Evolutionary conservation across 2,888 invertebrate genomes (phyloP), one percentile per base, ranked within the genome.

Genomic region (Anagyrus pseudococci): DNA sequence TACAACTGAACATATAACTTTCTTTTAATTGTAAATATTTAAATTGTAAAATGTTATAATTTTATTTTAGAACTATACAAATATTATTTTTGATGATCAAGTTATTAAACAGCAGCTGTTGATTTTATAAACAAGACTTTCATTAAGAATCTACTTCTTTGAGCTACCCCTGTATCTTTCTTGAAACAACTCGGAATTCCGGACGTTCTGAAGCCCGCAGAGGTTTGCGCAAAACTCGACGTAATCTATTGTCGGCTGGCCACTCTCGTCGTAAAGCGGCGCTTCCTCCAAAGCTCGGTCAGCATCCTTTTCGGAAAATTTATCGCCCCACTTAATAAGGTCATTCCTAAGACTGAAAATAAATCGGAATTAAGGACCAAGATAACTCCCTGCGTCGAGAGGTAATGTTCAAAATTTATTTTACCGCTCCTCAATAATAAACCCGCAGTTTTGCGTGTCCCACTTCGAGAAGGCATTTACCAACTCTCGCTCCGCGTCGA

Each of bases 161-260:
- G 15, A 48, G 40, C 40, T 43, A 49, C 26, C 17, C 6, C 52
- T 61, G 52, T 19, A 53, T n/a, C 49, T 61, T 26, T 55, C 60
- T 43, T 54, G 40, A 44, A 55, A 61, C 15, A 60, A 4, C 15
- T 55, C 53, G 19, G 20, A 41, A 6, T 60, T 41, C n/a, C 47
- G 23, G 10, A 53, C 47, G 25, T 59, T 59, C 25, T 59, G 59
- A 20, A 59, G 17, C 40, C 59, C 59, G 19, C 59, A 59, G 10
- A 59, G 26, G 40, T 59, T 59, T 10, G 59, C 19, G 26, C 59
- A 59, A 20, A 59, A 59, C 26, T 59, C 59, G 20, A 59, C 26
- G 22, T 59, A 59, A 40, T 59, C 59, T 43, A 59, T 59, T 7
- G 37, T 26, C 26, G 40, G 23, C 17, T 53, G 40, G 1, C 47